Base-by-base conservation (phyloP, 2,113 vertebrate genomes). In the Ascaphus truei region DNA sequence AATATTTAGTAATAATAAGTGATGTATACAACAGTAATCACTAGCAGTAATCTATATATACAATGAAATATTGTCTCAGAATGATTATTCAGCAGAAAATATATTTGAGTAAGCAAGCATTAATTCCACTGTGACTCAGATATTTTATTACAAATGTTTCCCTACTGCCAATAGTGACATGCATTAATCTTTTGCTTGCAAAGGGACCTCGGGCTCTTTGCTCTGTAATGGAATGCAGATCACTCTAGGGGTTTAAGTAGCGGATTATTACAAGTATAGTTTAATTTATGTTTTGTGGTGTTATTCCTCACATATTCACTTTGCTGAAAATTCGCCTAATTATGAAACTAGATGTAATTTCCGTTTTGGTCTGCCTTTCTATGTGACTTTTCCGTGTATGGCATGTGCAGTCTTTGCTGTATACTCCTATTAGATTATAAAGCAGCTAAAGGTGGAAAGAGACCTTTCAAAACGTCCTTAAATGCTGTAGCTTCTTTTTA, bases 181-280 rank as follows among this genome's bases (percentile, higher is more conserved):
- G 15, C 39, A 43, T 45, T 67, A 67, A 67, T 67, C 16, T 41
- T 34, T 36, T 36, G 11, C n/a, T 47, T 20, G 8, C 13, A 52
- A n/a, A 26, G 27, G 7, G 51, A 2, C 29, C 51, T n/a, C 13
- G 22, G 34, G 23, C 57, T 27, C 33, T 47, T 47, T 22, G 31
- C 55, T 25, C 39, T 50, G 55, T 9, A 22, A 8, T 37, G 65
- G 65, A 68, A 68, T 68, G 65, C 57, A 45, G 33, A 22, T 10
- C 52, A 4, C 53, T 29, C 37, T 68, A 30, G 65, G 64, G 37
- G 63, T 52, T 58, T 68, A 68, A 68, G 65, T 31, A 59, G 30
- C 20, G n/a, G 31, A 68, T 68, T 48, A 68, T 23, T 36, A 41
- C 41, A 64, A 64, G 45, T 37, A 26, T 64, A 33, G 16, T 45